A percentile compares a stretch with the other conserved stretches of the same genome.
phyloP scores from a whole-genome alignment of 2,113 vertebrate genomes.

The Cyanocitta stelleri region DNA sequence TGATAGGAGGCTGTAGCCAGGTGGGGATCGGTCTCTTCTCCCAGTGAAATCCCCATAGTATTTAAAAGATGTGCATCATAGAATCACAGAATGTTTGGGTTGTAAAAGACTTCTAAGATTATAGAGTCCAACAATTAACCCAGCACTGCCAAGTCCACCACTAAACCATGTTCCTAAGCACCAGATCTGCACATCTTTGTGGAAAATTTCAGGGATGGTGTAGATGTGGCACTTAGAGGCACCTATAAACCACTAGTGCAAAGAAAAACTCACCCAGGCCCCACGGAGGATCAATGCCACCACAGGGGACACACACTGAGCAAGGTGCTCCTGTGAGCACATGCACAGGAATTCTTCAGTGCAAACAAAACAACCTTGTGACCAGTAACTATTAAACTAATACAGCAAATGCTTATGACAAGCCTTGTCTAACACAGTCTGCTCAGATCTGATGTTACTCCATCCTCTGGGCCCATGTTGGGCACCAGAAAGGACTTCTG shows the following conservation, averaged over 20 bases:
- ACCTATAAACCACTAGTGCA: neutral
- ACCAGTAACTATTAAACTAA: neutral
- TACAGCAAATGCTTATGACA: neutral
- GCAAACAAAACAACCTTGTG: neutral
- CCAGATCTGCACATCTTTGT: neutral
- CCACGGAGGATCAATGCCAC: neutral
- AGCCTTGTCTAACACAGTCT: neutral
- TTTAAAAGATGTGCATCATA: neutral
- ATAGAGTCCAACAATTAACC: accelerated
- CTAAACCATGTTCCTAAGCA: neutral
- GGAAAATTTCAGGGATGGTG: neutral
- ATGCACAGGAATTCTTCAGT: accelerated
- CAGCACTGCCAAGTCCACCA: neutral
- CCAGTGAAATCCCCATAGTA: neutral
- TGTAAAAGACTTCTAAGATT: neutral
- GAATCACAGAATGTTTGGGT: neutral
- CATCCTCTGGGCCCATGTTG: accelerated
- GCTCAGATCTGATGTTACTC: neutral
- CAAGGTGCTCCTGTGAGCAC: neutral
- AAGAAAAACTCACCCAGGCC: neutral
- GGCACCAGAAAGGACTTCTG: neutral
- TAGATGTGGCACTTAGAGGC: neutral
- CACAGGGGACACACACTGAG: neutral
- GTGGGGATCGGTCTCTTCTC: neutral
- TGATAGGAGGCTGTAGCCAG: neutral